phyloP scores from a whole-genome alignment of 2,888 invertebrate genomes.

The Meghimatium bilineatum region DNA sequence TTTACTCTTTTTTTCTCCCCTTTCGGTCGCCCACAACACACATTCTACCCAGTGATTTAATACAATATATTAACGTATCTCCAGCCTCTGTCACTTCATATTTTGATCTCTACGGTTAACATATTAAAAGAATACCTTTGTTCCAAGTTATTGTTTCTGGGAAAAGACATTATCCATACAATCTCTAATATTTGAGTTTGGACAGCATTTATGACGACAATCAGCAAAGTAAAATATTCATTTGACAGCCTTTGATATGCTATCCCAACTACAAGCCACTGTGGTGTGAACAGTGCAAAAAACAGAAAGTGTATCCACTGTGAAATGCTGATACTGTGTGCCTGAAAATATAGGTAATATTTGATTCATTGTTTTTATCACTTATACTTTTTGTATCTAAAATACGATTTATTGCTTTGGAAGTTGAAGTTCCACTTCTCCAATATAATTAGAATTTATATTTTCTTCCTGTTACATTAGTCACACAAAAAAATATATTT shows the following conservation, averaged over 20 bases:
- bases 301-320: constrained; percentile 61
- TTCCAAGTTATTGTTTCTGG: constrained; percentile 48
- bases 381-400: no score
- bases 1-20: no score
- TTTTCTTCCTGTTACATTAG: not conserved
- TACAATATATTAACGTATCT: no score
- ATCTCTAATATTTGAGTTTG: constrained; percentile 61
- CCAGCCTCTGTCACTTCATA: no score
- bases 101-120: no score
- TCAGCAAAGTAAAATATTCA: constrained; percentile 64
- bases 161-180: constrained; percentile 53
- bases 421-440: no score
- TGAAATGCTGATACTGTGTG: constrained; percentile 50
- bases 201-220: constrained; percentile 61
- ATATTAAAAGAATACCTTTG: constrained; percentile 6
- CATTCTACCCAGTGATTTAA: no score
- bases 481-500: not conserved
- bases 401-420: no score
- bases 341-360: constrained; percentile 54
- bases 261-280: constrained; percentile 62
- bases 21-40: no score
- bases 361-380: not conserved
- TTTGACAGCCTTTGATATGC: constrained; percentile 60
- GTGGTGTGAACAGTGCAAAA: constrained; percentile 61
- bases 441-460: not conserved